Percentiles rank a stretch among this genome's conserved stretches.
These are phyloP conservation scores for Oscheius sp. DNA, from an alignment of 1,140 invertebrate species.

Conservation along the genomic window DNA sequence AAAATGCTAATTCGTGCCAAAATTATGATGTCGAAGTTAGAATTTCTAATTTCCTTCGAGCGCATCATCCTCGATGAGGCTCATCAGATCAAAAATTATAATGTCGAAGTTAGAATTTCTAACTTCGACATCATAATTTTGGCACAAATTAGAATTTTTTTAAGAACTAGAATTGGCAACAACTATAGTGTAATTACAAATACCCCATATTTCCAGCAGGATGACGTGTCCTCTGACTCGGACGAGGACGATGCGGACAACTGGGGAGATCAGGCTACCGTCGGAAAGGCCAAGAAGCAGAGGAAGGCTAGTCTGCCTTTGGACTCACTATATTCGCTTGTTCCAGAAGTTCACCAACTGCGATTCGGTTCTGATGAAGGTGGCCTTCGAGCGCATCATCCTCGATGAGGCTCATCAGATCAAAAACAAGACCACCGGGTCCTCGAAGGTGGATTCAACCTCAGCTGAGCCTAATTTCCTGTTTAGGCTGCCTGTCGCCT, in stretches of 20 bases:
- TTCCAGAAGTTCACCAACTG: slow-evolving; percentile 18
- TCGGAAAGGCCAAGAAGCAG: background rate
- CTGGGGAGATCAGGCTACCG: background rate
- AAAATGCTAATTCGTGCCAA: no score
- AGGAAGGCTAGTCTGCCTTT: background rate
- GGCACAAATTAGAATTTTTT: no score
- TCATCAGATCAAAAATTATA: slow-evolving; percentile 85
- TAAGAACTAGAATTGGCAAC: no score
- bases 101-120: no score
- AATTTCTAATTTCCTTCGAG: no score
- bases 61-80: slow-evolving; percentile 88
- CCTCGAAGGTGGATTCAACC: no score
- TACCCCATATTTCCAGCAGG: no score
- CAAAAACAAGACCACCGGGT: slow-evolving; percentile 78
- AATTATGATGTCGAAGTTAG: no score
- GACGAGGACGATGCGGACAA: slow-evolving; percentile 44
- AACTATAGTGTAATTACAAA: no score
- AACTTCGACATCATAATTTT: no score
- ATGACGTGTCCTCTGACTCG: slow-evolving; percentile 48
- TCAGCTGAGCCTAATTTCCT: no score
- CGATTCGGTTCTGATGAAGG: slow-evolving; percentile 65
- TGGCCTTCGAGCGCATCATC: slow-evolving; percentile 80
- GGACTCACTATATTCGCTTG: background rate
- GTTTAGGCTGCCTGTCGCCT: slow-evolving; percentile 74
- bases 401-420: slow-evolving; percentile 89